phyloP scores from a whole-genome alignment of 2,113 vertebrate genomes.

The Rhinoderma darwinii region DNA sequence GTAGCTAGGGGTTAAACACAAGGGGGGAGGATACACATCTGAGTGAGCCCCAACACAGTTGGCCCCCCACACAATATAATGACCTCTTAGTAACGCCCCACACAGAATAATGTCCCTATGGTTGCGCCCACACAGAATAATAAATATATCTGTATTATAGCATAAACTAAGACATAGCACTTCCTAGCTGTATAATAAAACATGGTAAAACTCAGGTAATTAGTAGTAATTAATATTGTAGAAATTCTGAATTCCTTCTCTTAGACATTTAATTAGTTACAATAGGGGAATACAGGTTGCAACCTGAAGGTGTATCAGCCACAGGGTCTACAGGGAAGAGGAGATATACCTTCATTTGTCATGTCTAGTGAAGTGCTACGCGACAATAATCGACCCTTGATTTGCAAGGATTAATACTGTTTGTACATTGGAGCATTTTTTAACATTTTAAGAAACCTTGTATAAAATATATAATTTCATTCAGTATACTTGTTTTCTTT shows the following conservation, averaged over 20 bases:
- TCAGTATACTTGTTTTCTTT: background rate
- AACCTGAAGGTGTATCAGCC: conserved; percentile 5
- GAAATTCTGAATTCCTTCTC: conserved; percentile 30
- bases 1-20: no score
- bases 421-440: background rate
- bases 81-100: no score
- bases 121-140: no score
- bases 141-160: no score
- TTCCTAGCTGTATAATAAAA: background rate
- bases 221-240: conserved; percentile 42
- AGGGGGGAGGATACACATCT: no score
- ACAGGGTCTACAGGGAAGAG: background rate
- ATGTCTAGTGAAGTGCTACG: conserved; percentile 31
- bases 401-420: background rate
- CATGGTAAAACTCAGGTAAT: conserved; percentile 32
- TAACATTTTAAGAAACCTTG: background rate
- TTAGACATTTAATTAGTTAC: conserved; percentile 39
- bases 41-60: no score
- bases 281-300: conserved; percentile 37
- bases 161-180: background rate
- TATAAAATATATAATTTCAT: background rate
- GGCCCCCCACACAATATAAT: no score
- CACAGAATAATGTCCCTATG: no score
- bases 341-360: conserved; percentile 38
- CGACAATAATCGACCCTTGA: conserved; percentile 3